Evolutionary conservation across 2,113 vertebrate genomes (phyloP).

Genomic region (Gasterosteus aculeatus): DNA sequence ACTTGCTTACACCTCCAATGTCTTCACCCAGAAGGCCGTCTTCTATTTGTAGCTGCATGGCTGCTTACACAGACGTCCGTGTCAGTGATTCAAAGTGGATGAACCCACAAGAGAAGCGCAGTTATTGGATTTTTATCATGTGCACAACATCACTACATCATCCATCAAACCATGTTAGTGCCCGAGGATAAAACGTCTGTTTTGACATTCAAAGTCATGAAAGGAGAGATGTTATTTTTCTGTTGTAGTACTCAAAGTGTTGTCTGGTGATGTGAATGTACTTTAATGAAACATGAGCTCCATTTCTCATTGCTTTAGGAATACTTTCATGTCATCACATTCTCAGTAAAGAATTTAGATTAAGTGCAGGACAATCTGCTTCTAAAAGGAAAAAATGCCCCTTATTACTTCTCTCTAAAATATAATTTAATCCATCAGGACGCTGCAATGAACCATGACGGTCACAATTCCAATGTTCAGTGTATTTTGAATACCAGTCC

Average conservation of each 20-base stretch:
- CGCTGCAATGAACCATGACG: conserved; percentile 7
- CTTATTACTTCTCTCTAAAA: background rate
- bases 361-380: background rate
- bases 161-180: conserved; percentile 36
- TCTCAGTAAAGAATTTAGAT: background rate
- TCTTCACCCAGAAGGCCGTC: background rate
- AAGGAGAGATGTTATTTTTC: background rate
- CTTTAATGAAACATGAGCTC: background rate
- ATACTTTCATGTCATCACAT: conserved; percentile 2
- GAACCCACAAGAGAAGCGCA: conserved; percentile 24
- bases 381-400: background rate
- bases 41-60: conserved; percentile 14
- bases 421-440: conserved; percentile 21
- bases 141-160: conserved; percentile 32
- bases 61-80: conserved; percentile 31
- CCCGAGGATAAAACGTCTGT: conserved; percentile 34
- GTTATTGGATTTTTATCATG: conserved; percentile 46
- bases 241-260: background rate
- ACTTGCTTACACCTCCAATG: background rate
- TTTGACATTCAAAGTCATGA: conserved; percentile 23
- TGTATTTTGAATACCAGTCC: conserved; percentile 2
- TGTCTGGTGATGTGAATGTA: conserved; percentile 1
- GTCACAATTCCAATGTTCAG: background rate
- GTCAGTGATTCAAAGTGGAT: conserved; percentile 25
- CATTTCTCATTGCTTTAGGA: background rate